Percentiles rank a stretch among this genome's conserved stretches.
Conservation (phyloP, 2,797 vertebrate genomes). For the Oryzias dopingdopingensis region DNA sequence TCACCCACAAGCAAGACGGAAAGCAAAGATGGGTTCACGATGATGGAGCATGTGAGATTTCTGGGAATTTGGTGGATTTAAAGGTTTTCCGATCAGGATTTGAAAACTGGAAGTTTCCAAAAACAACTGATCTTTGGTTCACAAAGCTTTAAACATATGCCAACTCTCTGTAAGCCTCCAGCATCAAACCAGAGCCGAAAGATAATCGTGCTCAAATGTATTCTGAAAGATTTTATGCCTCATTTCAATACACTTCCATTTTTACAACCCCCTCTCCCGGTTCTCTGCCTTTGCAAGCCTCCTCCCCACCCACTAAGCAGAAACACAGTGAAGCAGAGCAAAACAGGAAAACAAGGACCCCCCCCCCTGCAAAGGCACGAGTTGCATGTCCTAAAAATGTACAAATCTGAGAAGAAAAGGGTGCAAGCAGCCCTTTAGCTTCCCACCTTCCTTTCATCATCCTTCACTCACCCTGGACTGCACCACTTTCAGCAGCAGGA, state of each 20-base stretch:
- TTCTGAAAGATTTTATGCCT: slow-evolving; percentile 8
- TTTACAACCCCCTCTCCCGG: slow-evolving; percentile 6
- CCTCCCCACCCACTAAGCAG: slow-evolving; percentile 30
- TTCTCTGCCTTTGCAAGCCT: slow-evolving; percentile 7
- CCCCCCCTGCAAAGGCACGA: slow-evolving; percentile 30
- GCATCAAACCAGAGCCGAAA: slow-evolving; percentile 21
- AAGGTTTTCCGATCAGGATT: slow-evolving; percentile 18
- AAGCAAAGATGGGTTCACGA: slow-evolving; percentile 15
- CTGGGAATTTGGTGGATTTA: slow-evolving; percentile 31
- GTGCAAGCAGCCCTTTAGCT: slow-evolving; percentile 1
- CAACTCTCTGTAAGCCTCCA: slow-evolving; percentile 7
- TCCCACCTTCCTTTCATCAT: background rate
- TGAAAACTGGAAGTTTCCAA: slow-evolving; percentile 6
- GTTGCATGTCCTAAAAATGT: slow-evolving; percentile 43
- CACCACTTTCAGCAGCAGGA: slow-evolving; percentile 85
- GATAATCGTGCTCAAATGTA: slow-evolving; percentile 2
- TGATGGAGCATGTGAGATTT: slow-evolving; percentile 21
- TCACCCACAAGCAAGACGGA: slow-evolving; percentile 27
- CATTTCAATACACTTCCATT: slow-evolving; percentile 14
- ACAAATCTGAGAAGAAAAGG: slow-evolving; percentile 17
- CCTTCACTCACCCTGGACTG: slow-evolving; percentile 83
- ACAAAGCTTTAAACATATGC: slow-evolving; percentile 3
- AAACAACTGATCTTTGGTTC: background rate
- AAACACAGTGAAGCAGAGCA: slow-evolving; percentile 22
- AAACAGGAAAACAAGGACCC: slow-evolving; percentile 41